phyloP scores from a whole-genome alignment of 1,140 invertebrate species.

The Aporrectodea caliginosa region DNA sequence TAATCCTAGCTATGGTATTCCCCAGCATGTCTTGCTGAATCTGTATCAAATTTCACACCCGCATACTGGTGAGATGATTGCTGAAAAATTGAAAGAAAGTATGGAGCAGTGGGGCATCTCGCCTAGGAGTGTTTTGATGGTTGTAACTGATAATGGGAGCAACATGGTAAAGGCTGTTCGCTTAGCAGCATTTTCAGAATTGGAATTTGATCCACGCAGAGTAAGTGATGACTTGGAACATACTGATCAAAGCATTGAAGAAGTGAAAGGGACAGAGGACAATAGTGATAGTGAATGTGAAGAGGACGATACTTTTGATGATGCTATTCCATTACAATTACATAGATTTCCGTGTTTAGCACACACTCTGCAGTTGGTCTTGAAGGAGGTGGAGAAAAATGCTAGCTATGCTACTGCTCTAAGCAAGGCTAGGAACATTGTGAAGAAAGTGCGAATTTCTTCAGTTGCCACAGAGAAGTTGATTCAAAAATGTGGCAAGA shows the following conservation, averaged over 20 bases:
- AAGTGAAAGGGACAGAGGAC: not conserved
- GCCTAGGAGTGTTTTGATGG: not conserved
- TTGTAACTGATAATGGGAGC: not conserved
- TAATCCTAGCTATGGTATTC: not conserved
- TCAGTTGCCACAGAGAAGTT: not conserved
- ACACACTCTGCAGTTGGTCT: slow-evolving; percentile 2
- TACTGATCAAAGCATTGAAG: too few species aligned
- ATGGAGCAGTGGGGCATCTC: slow-evolving; percentile 1
- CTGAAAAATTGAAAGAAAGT: not conserved
- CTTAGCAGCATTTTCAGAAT: not conserved
- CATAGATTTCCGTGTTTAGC: not conserved
- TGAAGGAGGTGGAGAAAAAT: slow-evolving; percentile 10
- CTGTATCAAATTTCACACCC: not conserved
- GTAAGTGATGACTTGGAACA: too few species aligned
- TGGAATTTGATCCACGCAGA: too few species aligned
- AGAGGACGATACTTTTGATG: not conserved
- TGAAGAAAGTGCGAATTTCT: not conserved
- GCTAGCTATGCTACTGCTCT: not conserved
- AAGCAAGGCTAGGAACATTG: not conserved
- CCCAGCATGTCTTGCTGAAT: not conserved
- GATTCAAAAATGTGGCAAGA: not conserved
- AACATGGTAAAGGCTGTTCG: not conserved
- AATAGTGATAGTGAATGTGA: not conserved
- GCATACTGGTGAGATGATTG: not conserved
- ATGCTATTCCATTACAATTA: not conserved